A percentile compares a stretch with the other conserved stretches of the same genome.
Evolutionary conservation across 2,113 vertebrate species (phyloP).

Genomic region (Leptodactylus fuscus): DNA sequence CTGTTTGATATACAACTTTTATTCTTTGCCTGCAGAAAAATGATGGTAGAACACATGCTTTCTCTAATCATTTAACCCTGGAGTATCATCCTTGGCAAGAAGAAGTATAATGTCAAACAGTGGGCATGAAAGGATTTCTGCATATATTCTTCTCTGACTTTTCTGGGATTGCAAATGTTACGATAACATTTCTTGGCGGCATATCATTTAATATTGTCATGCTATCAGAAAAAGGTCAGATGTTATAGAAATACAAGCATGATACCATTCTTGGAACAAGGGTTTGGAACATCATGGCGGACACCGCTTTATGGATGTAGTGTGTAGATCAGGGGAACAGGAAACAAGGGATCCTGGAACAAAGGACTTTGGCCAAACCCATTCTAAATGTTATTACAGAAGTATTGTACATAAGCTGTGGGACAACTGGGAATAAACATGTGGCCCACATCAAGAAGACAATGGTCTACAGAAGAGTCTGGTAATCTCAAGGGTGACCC

Average conservation of each 20-base stretch:
- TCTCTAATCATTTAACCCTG: constrained; percentile 32
- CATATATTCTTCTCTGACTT: neutral
- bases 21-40: constrained; percentile 39
- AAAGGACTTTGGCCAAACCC: too few relatives aligned
- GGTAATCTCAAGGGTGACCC: too few relatives aligned
- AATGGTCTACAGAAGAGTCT: too few relatives aligned
- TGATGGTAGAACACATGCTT: constrained; percentile 30
- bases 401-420: too few relatives aligned
- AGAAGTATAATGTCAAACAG: constrained; percentile 16
- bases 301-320: too few relatives aligned
- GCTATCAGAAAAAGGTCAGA: neutral
- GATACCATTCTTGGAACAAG: neutral
- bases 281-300: neutral
- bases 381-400: too few relatives aligned
- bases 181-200: neutral
- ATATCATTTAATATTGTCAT: neutral
- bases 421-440: too few relatives aligned
- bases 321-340: too few relatives aligned
- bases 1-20: constrained; percentile 41
- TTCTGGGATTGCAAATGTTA: neutral
- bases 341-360: too few relatives aligned
- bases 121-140: neutral
- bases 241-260: neutral
- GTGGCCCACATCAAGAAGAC: too few relatives aligned
- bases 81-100: constrained; percentile 27